Base-by-base conservation (phyloP, 2,888 invertebrate species). In the Schizaphis graminum region DNA sequence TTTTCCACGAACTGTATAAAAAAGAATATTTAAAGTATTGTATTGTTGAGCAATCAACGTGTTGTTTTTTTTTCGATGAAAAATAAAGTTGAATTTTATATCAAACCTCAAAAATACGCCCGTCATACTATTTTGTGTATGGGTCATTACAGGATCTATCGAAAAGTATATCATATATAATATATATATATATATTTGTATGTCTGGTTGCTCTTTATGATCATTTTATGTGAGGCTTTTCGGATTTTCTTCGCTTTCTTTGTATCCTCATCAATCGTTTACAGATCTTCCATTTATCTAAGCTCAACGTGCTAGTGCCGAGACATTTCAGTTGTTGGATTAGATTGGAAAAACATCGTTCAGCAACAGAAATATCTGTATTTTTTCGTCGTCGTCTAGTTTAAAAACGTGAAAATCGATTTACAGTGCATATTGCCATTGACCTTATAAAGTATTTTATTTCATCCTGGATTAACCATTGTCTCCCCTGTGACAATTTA, bases 241-340 rank as follows among this genome's bases (percentile, higher is more conserved):
- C 57, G 86, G 91, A 87, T 92, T 92, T 86, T 49, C 47, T 56
- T 26, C 35, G 35, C 26, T 61, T 87, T 61, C 47, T 57, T 26
- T 35, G 44, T 92, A 24, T 87, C n/a, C 49, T 86, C 86, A 87
- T 92, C 86, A 92, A 86, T 92, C 91, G 91, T 92, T 87, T 86
- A 92, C 47, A 91, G 56, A 91, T 57, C 85, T 57, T 91, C n/a
- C n/a, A 61, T 61, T 92, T 92, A 87, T 61, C 86, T 35, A 49
- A 92, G 86, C 86, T 92, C 86, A 57, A 61, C 47, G 57, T 86
- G 61, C n/a, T 49, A 86, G 56, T 24, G 24, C 13, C 8, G 56
- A 35, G 61, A 61, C n/a, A 47, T 92, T 92, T 92, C 47, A 35
- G 86, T 92, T 92, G 57, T 92, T 92, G 86, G 91, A 61, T 92